Percentiles rank a stretch among this genome's conserved stretches.
Evolutionary conservation across 2,113 vertebrate genomes (phyloP).

Genomic region (Bucco capensis): DNA sequence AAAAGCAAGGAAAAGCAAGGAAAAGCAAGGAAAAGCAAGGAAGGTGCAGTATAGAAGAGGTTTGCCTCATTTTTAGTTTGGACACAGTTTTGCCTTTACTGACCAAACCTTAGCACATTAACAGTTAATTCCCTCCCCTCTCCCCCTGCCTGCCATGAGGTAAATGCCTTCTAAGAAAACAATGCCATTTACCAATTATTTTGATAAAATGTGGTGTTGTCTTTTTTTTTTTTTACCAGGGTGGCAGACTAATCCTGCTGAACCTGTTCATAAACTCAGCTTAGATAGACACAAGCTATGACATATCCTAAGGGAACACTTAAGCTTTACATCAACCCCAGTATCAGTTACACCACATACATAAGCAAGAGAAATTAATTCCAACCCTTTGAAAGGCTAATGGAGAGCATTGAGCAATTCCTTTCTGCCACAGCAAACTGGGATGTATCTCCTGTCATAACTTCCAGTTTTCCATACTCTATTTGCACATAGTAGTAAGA

Average conservation of each 20-base stretch:
- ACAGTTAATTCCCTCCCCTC: neutral
- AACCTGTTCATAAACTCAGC: neutral
- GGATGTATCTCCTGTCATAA: neutral
- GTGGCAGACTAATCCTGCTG: neutral
- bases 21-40: neutral
- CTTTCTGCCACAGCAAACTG: neutral
- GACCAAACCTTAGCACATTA: neutral
- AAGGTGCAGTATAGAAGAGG: neutral
- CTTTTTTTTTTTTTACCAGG: neutral
- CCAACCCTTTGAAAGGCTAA: neutral
- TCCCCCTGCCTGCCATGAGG: neutral
- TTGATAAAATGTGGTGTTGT: neutral
- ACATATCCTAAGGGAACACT: neutral
- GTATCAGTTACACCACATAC: neutral
- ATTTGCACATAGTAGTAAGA: neutral
- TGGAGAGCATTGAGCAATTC: too few species aligned
- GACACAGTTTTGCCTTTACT: neutral
- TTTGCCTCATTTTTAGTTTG: neutral
- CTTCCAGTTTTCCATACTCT: neutral
- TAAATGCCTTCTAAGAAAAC: neutral
- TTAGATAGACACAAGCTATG: neutral
- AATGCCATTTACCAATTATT: neutral
- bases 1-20: neutral
- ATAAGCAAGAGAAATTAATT: neutral
- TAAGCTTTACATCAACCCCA: neutral